Evolutionary conservation across 1,140 invertebrate species (phyloP).

Genomic region (Caenorhabditis elegans): WBcel235 BX284606.5:14850501-14851000

Average conservation of each 20-base stretch:
- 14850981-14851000: no score
- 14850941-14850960: no score
- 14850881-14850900: no score
- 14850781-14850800: neutral
- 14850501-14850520: neutral
- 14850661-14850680: neutral
- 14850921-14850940: no score
- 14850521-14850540: neutral
- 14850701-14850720: neutral
- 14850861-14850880: no score
- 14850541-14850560: neutral
- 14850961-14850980: no score
- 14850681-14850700: neutral
- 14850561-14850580: neutral
- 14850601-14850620: slow-evolving; percentile 20
- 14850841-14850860: neutral
- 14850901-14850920: no score
- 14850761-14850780: neutral
- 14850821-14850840: neutral
- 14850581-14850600: neutral
- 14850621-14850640: neutral
- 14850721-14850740: neutral
- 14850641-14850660: neutral
- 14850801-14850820: neutral
- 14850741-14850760: neutral